Conservation (phyloP, 2,888 invertebrate genomes). For the Ochlodes sylvanus region DNA sequence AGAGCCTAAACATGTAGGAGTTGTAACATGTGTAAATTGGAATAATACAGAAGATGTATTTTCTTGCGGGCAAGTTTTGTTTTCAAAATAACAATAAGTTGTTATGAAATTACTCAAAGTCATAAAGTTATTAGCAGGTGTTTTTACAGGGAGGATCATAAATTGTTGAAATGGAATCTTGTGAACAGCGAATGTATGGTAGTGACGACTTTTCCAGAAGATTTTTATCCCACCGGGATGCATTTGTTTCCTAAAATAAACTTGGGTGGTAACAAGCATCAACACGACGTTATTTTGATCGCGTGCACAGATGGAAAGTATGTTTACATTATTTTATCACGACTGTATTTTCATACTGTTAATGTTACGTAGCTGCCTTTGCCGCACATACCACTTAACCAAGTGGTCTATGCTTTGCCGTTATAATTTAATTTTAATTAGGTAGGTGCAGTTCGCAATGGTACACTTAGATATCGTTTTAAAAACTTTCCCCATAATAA, state of each 20-base stretch:
- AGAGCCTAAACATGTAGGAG: constrained; percentile 90
- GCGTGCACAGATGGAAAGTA: constrained; percentile 94
- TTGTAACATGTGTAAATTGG: constrained; percentile 97
- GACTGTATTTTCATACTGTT: neutral
- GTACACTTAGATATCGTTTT: too few species aligned
- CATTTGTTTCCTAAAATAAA: constrained; percentile 93
- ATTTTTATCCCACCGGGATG: constrained; percentile 95
- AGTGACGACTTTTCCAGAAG: constrained; percentile 91
- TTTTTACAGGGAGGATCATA: constrained; percentile 93
- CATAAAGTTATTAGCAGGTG: neutral
- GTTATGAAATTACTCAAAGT: too few species aligned
- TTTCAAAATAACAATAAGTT: neutral
- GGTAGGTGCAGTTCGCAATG: too few species aligned
- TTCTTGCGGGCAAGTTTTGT: constrained; percentile 90
- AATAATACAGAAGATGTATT: constrained; percentile 96
- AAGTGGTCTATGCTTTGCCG: too few species aligned
- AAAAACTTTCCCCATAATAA: too few species aligned
- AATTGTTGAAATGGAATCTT: constrained; percentile 95
- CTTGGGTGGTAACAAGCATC: constrained; percentile 82
- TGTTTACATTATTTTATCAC: constrained; percentile 43
- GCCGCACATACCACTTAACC: too few species aligned
- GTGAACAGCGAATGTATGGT: constrained; percentile 90
- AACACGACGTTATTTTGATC: constrained; percentile 93
- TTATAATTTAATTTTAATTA: too few species aligned
- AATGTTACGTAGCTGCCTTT: neutral